Base-by-base conservation (phyloP, 2,888 invertebrate species). In the Smittia sp. region DNA sequence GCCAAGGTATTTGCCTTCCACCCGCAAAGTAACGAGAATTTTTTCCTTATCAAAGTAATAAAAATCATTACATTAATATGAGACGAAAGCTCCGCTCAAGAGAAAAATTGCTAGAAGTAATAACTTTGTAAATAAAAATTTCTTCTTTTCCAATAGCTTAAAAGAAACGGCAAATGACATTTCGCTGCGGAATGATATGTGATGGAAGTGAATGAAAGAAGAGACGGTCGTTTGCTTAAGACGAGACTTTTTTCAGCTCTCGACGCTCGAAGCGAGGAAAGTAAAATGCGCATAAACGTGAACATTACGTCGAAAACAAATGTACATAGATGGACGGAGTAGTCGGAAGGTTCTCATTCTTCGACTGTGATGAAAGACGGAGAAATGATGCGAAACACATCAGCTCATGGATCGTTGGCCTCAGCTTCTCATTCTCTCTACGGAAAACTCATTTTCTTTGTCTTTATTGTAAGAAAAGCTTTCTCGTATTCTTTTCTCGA, bases 121-220 rank as follows among this genome's bases (percentile, higher is more conserved):
- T 46, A 46, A n/a, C 46, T n/a, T 46, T 46, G 11, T 46, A 46
- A 46, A 46, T 46, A 46, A 46, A 46, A 46, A 13, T 46, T 46
- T 46, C n/a, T 46, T n/a, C 11, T 46, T 46, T 46, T 15, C 46
- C 15, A 3, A 46, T 46, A 46, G 46, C 46, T n/a, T 46, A 46
- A 46, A 32, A 6, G 46, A 46, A 46, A 46, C 46, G 46, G 46
- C 46, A 46, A 46, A 46, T 46, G 46, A 46, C 46, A 15, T 46
- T 38, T 46, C 46, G n/a, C 15, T 46, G 11, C 46, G 11, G n/a
- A 46, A 46, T 46, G n/a, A 46, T 46, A 46, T 46, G 46, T 46
- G 46, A 46, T 46, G 3, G 46, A 46, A 15, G 15, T 46, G 9
- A 32, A 32, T 32, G 32, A 32, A 32, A 32, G 32, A 32, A 32